Evolutionary conservation across 2,113 vertebrate genomes (phyloP).

Genomic region (Tetrao urogallus): DNA sequence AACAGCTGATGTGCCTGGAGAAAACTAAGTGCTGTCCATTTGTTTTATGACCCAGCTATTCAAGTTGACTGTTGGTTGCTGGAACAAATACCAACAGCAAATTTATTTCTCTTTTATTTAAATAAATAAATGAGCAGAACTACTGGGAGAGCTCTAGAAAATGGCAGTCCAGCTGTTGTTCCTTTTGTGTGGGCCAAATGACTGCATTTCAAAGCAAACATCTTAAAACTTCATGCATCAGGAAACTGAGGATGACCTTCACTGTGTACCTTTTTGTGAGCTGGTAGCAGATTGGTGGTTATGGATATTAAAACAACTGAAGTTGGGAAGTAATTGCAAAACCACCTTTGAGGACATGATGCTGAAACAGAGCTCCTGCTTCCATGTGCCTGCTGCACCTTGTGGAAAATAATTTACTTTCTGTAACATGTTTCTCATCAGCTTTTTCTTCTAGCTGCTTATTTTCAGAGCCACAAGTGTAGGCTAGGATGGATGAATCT

Average conservation of each 20-base stretch:
- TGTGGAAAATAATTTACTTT: neutral
- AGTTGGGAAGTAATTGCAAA: neutral
- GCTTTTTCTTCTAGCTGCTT: neutral
- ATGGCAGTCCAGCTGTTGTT: neutral
- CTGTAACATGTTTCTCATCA: neutral
- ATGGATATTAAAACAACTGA: neutral
- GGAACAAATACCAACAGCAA: neutral
- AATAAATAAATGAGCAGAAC: neutral
- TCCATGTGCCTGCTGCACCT: rapidly evolving
- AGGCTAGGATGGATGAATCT: neutral
- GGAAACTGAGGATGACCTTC: neutral
- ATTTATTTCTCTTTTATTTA: neutral
- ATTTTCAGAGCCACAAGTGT: neutral
- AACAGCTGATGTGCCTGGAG: conserved; percentile 18
- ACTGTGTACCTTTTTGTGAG: neutral
- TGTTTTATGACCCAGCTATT: conserved; percentile 24
- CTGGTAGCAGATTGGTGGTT: rapidly evolving
- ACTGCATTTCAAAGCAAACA: neutral
- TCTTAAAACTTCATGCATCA: neutral
- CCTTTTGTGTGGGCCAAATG: neutral
- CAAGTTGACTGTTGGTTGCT: neutral
- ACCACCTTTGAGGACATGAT: neutral
- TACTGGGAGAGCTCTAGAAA: rapidly evolving
- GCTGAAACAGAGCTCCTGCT: no score
- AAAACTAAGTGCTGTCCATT: neutral